phyloP scores from a whole-genome alignment of 2,113 vertebrate species.

The Seriola quinqueradiata region DNA sequence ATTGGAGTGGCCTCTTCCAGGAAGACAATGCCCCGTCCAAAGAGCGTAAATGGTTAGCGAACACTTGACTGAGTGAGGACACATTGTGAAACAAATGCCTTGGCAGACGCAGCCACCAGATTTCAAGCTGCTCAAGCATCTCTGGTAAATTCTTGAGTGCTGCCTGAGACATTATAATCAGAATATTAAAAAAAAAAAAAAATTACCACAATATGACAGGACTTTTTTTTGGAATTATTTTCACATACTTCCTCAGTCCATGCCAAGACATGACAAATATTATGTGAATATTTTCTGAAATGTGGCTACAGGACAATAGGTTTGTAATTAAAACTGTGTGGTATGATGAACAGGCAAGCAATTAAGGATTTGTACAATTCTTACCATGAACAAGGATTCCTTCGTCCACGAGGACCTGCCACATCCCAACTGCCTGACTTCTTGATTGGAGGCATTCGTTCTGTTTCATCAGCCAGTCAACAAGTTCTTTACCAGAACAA shows the following conservation, averaged over 20 bases:
- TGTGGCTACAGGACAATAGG: neutral
- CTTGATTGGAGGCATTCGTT: slow-evolving; percentile 86
- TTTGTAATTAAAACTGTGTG: neutral
- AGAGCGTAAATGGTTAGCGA: slow-evolving; percentile 1
- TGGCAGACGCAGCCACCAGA: slow-evolving; percentile 10
- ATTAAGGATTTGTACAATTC: neutral
- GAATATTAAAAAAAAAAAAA: slow-evolving; percentile 38
- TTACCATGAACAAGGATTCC: slow-evolving; percentile 91
- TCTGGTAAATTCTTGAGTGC: slow-evolving; percentile 22
- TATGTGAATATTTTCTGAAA: slow-evolving; percentile 2
- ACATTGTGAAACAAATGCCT: slow-evolving; percentile 9
- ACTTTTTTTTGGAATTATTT: neutral
- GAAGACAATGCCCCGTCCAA: slow-evolving; percentile 1
- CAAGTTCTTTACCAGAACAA: slow-evolving; percentile 92
- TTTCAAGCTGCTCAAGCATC: slow-evolving; percentile 34
- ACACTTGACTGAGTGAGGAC: slow-evolving; percentile 39
- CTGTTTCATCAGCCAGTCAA: slow-evolving; percentile 90
- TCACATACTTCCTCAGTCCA: neutral
- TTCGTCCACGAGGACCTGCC: slow-evolving; percentile 94
- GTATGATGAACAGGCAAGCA: no score
- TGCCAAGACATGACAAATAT: neutral
- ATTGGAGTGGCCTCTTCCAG: slow-evolving; percentile 68
- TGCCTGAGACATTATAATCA: slow-evolving; percentile 32
- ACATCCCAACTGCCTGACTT: slow-evolving; percentile 91
- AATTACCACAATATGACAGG: neutral